Percentiles rank a stretch among this genome's conserved stretches.
Evolutionary conservation across 2,888 invertebrate genomes (phyloP).

Genomic region (Troides helena): DNA sequence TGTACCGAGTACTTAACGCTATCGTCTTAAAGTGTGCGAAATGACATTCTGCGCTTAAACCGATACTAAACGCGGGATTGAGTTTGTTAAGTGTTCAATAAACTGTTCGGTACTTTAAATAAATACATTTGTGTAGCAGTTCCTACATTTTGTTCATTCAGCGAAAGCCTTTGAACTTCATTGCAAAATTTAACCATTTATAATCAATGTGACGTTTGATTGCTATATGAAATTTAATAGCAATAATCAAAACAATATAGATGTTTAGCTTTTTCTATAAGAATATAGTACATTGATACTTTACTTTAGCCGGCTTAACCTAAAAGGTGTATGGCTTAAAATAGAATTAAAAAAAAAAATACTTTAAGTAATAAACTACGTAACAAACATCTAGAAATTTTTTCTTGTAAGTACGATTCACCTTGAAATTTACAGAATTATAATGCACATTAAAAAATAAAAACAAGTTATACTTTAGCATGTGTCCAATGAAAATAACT

Average conservation of each 20-base stretch:
- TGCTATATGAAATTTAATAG: not conserved
- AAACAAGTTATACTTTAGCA: not conserved
- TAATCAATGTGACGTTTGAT: not conserved
- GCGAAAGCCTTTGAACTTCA: not conserved
- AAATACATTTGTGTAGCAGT: slow-evolving; percentile 1
- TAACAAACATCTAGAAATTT: no score
- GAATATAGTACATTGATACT: no score
- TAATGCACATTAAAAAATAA: no score
- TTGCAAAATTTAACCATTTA: not conserved
- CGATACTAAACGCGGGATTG: slow-evolving; percentile 5
- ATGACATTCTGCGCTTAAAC: slow-evolving; percentile 20
- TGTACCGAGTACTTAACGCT: slow-evolving; percentile 17
- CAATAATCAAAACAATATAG: not conserved
- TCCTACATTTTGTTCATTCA: not conserved
- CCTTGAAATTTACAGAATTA: no score
- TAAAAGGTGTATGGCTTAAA: no score
- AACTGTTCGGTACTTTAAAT: slow-evolving; percentile 8
- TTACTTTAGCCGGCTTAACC: no score
- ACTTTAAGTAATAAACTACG: no score
- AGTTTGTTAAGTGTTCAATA: slow-evolving; percentile 8
- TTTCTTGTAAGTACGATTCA: no score
- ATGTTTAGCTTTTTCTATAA: no score
- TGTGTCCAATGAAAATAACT: not conserved
- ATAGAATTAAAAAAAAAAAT: no score
- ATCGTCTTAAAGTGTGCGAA: slow-evolving; percentile 13